Evolutionary conservation across 2,113 vertebrate genomes (phyloP), one percentile per base, ranked within the genome.

Genomic region (Poecilia latipinna): DNA sequence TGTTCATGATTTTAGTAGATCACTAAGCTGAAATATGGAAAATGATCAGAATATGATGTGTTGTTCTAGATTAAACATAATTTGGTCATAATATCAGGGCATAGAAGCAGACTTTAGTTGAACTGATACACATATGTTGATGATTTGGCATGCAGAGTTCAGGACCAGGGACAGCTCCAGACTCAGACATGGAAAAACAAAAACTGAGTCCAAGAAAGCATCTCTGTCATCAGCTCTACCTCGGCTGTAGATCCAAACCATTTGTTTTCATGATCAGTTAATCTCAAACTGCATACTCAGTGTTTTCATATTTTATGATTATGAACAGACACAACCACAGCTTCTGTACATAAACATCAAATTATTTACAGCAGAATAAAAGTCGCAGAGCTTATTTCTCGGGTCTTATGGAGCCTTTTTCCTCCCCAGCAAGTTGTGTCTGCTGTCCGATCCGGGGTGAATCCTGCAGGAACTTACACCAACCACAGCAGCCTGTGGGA

Each of bases 401-500:
- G 51, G 10, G 51, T 57, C 51, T 57, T 3, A 57, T 11, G 22
- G 8, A 57, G 24, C 22, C 7, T 24, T 44, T n/a, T 67, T 24
- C 39, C 4, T 64, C 12, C 66, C 69, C 95, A 98, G 97, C 96
- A 98, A 94, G 95, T 98, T 92, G 96, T 97, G 93, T 95, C 95
- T 90, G 97, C 97, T 75, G 95, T 98, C 92, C 97, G 96, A 90
- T 96, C 97, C 89, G 97, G 97, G 84, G 97, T 98, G 78, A 96
- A 97, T 89, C 97, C 97, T 68, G 91, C 96, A 92, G 96, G 96
- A 90, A 96, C 95, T 70, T 93, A 95, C 86, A 95, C 95, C 93
- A 96, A 96, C 92, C 96, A 97, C 89, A 96, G 94, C 94, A 98
- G 97, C 93, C 95, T 98, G 91, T 98, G 97, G 97, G 97, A 98